Evolutionary conservation across 2,888 invertebrate species (phyloP), one percentile per base, ranked within the genome.

Genomic region (Lepetodrilus schrolli): DNA sequence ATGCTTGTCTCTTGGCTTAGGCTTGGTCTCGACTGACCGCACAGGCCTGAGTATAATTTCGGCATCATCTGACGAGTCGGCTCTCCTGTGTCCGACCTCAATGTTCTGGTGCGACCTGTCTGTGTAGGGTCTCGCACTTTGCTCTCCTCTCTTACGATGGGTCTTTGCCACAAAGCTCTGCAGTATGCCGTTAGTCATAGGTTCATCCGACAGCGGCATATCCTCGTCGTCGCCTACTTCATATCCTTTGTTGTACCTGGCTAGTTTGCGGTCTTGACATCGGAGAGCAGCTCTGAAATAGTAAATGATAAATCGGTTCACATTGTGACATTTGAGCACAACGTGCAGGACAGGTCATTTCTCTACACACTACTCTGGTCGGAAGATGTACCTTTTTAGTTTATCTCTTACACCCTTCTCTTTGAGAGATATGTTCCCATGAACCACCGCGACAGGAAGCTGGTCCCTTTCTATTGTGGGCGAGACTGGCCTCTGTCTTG

Each of bases 401-500:
- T 8, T 66, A 8, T 66, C 66, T 21, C 38, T 38, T 2, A 2
- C 23, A 5, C 8, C 66, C 38, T 37, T 66, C 37, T 66, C 73
- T 38, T 76, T 79, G 3, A 79, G 58, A 1, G 79, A 75, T 47
- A 74, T 72, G 37, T 79, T 77, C 17, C 79, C 79, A 2, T 74
- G 72, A n/a, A 79, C 76, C 37, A 78, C 78, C n/a, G 78, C 78
- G 4, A 78, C 76, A 8, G 76, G 78, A 23, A 78, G 65, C 10
- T 47, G 36, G 17, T 43, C 7, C 17, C 21, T 30, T 1, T 5
- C 48, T 47, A 13, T 20, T 8, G 20, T 23, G 20, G 69, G 43
- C 58, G 58, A 20, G 58, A 43, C 66, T 20, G 68, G 51, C 26
- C 36, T 51, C 50, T 20, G 51, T 20, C 49, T 49, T 13, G 37